Conservation (phyloP, 1,140 invertebrate species). For the Steinernema khuongi region DNA sequence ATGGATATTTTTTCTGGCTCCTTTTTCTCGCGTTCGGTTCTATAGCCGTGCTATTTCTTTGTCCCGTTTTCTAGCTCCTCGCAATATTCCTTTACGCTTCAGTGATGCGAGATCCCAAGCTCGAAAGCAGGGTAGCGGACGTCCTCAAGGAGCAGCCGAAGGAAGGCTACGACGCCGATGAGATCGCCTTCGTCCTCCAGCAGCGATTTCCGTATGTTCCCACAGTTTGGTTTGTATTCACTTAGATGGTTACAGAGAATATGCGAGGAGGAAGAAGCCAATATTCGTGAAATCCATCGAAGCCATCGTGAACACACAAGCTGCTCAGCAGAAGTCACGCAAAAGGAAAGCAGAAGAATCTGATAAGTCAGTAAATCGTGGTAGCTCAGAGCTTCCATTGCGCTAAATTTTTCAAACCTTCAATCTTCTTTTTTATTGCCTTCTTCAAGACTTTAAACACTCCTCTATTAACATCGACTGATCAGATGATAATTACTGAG, state of each 20-base stretch:
- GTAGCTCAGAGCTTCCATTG: no score
- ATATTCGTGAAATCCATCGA: neutral
- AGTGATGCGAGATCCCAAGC: neutral
- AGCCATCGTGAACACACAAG: neutral
- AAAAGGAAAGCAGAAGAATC: neutral
- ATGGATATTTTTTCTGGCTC: neutral
- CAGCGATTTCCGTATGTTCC: slow-evolving; percentile 29
- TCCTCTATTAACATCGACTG: neutral
- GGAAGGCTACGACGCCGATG: slow-evolving; percentile 22
- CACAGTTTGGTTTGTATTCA: neutral
- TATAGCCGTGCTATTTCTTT: no score
- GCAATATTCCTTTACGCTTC: neutral
- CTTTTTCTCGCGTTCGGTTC: no score
- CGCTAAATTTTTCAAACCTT: no score
- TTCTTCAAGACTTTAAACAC: neutral
- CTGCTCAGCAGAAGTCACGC: neutral
- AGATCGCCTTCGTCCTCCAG: slow-evolving; percentile 30
- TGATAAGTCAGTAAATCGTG: neutral
- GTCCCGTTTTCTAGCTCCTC: no score
- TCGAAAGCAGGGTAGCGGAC: neutral
- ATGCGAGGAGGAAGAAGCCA: neutral
- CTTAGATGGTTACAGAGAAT: neutral
- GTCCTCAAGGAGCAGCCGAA: slow-evolving; percentile 15
- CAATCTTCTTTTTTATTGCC: no score
- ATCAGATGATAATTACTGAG: no score